Conservation (phyloP, 2,113 vertebrate genomes). For the Pipa parva region DNA sequence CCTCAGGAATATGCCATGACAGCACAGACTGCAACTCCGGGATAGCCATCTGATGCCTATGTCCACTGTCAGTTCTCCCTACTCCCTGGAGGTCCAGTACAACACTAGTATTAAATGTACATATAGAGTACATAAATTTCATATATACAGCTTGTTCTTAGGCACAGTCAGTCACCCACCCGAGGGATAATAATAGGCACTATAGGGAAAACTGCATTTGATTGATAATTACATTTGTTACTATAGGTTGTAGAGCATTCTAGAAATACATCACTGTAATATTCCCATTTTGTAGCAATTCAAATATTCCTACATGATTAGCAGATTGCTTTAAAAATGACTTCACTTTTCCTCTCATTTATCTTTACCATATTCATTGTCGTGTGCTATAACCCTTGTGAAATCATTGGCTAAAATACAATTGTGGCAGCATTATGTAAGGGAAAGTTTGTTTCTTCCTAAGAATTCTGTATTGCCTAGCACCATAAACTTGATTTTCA, state of each 20-base stretch:
- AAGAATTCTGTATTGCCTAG: slow-evolving; percentile 50
- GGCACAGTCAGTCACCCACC: too few species aligned
- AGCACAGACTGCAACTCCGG: too few species aligned
- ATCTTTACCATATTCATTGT: background rate
- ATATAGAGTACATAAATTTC: too few species aligned
- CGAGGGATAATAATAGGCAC: too few species aligned
- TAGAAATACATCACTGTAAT: background rate
- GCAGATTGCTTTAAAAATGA: slow-evolving; percentile 2
- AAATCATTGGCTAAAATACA: slow-evolving; percentile 39
- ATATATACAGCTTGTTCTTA: too few species aligned
- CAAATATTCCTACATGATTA: background rate
- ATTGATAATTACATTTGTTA: background rate
- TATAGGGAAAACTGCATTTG: background rate
- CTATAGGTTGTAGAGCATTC: background rate
- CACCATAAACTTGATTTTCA: slow-evolving; percentile 60
- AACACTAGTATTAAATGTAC: too few species aligned
- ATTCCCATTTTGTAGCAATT: background rate
- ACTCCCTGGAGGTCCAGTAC: too few species aligned
- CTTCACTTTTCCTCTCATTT: slow-evolving; percentile 5
- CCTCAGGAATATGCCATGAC: too few species aligned
- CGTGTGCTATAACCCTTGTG: slow-evolving; percentile 9
- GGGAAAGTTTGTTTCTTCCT: slow-evolving; percentile 48
- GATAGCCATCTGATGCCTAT: too few species aligned
- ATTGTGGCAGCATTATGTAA: slow-evolving; percentile 32
- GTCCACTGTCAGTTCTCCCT: too few species aligned